These are phyloP conservation scores for Drosophila anceps DNA, from an alignment of 2,888 invertebrate species.

Conservation along the genomic window DNA sequence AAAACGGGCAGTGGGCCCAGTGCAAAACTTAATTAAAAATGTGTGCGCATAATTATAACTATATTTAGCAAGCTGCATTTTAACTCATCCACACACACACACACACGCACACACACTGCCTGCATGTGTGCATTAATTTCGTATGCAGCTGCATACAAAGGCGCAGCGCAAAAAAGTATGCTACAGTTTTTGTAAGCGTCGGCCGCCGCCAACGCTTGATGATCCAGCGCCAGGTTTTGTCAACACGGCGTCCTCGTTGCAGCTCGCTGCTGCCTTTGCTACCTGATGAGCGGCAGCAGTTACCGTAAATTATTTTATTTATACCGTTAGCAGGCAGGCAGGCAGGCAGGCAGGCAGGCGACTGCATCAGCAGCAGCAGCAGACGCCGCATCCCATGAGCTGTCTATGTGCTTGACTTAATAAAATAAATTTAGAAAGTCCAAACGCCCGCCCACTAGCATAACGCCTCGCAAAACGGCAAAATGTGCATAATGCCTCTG, in stretches of 20 bases:
- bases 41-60: slow-evolving; percentile 80
- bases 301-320: slow-evolving; percentile 79
- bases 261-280: slow-evolving; percentile 32
- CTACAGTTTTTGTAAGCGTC: slow-evolving; percentile 70
- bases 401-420: slow-evolving; percentile 80
- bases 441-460: slow-evolving; percentile 29
- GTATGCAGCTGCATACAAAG: slow-evolving; percentile 73
- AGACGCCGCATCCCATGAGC: slow-evolving; percentile 49
- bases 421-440: slow-evolving; percentile 77
- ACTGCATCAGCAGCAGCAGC: slow-evolving; percentile 26
- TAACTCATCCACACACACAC: slow-evolving; percentile 33
- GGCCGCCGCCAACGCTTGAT: slow-evolving; percentile 56
- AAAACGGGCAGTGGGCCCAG: slow-evolving; percentile 49
- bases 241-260: slow-evolving; percentile 56
- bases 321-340: slow-evolving; percentile 56
- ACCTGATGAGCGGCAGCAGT: slow-evolving; percentile 79
- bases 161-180: slow-evolving; percentile 64
- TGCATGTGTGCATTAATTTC: slow-evolving; percentile 71
- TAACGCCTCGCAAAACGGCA: slow-evolving; percentile 65
- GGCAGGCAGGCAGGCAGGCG: no score
- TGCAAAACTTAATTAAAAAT: slow-evolving; percentile 80
- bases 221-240: slow-evolving; percentile 74
- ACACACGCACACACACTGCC: slow-evolving; percentile 22
- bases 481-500: slow-evolving; percentile 72
- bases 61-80: slow-evolving; percentile 72